These are phyloP conservation scores for Mylabris phalerata DNA, from an alignment of 1,140 invertebrate genomes.

Conservation along the genomic window DNA sequence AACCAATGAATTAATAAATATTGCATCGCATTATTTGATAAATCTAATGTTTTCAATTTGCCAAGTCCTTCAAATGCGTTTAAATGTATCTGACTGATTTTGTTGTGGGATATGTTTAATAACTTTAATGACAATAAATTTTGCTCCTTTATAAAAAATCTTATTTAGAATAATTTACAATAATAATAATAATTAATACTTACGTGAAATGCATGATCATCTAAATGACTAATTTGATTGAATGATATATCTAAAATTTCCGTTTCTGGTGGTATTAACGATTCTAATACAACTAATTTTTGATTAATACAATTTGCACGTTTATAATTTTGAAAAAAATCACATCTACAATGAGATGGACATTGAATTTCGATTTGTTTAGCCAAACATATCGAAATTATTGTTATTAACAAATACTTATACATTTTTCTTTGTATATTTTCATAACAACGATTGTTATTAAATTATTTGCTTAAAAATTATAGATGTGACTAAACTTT, in stretches of 20 bases:
- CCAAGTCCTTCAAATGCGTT: conserved; percentile 25
- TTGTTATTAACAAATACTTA: not conserved
- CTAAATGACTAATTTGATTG: conserved; percentile 46
- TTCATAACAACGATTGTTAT: not conserved
- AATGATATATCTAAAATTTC: conserved; percentile 46
- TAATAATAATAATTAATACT: conserved; percentile 14
- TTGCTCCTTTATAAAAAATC: conserved; percentile 23
- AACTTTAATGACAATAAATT: conserved; percentile 26
- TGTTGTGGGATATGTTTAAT: conserved; percentile 30
- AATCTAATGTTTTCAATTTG: conserved; percentile 28
- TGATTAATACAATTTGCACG: conserved; percentile 45
- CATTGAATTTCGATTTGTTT: conserved; percentile 31
- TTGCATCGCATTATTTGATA: conserved; percentile 28
- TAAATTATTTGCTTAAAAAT: not conserved
- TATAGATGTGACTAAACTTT: not conserved
- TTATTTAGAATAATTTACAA: not conserved
- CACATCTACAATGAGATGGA: conserved; percentile 48
- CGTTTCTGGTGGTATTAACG: conserved; percentile 44
- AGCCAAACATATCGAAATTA: not conserved
- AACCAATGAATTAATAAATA: conserved; percentile 29
- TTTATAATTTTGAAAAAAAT: conserved; percentile 44
- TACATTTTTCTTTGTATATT: conserved; percentile 4
- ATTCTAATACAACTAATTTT: conserved; percentile 44
- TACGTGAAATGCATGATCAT: conserved; percentile 48
- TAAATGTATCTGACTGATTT: conserved; percentile 26